Base-by-base conservation (phyloP, 1,140 invertebrate species). In the Halesus radiatus region DNA sequence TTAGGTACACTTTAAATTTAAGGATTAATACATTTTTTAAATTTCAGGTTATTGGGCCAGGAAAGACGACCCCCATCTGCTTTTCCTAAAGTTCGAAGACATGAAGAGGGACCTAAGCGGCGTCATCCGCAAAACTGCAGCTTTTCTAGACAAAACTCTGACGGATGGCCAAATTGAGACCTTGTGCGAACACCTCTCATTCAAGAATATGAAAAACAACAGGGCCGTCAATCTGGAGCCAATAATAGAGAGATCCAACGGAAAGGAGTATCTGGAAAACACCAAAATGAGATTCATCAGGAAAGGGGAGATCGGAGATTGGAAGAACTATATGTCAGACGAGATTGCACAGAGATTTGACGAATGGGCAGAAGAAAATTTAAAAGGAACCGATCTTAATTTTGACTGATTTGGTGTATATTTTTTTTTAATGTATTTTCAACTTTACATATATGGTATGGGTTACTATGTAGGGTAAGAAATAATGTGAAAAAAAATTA, bases 11-110 rank as follows among this genome's bases (percentile, higher is more conserved):
- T n/a, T n/a, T n/a, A n/a, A n/a, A n/a, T n/a, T n/a, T n/a, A n/a
- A n/a, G n/a, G n/a, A n/a, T n/a, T n/a, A n/a, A n/a, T n/a, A n/a
- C n/a, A n/a, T n/a, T n/a, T n/a, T n/a, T n/a, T n/a, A n/a, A n/a
- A n/a, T 80, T 82, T 29, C 20, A 83, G 82, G 88, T 15, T 95
- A 93, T 85, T 97, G 95, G 95, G 89, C 93, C 18, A 88, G 89
- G n/a, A 91, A 93, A 76, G 81, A 95, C 76, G 92, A 96, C 62
- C 91, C 93, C 0, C 96, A 97, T 82, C 87, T 97, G 3, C 87
- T 96, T 0, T 95, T 97, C 82, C 86, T 97, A 26, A 96, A 93
- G 81, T 98, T 95, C 84, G 96, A 98, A 89, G 95, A 97, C 66
- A 94, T 96, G 94, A 95, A 95, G 84, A 86, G 91, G 85, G 92